A percentile compares a stretch with the other conserved stretches of the same genome.
phyloP scores from a whole-genome alignment of 2,888 invertebrate species.

The Anticlea derivata region DNA sequence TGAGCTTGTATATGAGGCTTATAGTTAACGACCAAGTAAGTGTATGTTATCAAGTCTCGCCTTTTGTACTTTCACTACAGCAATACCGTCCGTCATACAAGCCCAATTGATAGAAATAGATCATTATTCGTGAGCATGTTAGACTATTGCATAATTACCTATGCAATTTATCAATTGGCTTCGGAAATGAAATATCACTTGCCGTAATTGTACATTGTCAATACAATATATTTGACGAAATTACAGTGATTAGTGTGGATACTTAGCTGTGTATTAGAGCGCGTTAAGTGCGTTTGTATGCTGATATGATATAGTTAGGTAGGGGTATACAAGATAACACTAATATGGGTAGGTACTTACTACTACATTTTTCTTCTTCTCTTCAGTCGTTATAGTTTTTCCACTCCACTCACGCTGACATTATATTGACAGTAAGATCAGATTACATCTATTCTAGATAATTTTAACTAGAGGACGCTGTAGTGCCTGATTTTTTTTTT shows the following conservation, averaged over 20 bases:
- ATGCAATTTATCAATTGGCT: conserved; percentile 21
- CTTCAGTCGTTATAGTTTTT: too few relatives aligned
- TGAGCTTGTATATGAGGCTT: too few relatives aligned
- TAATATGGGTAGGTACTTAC: too few relatives aligned
- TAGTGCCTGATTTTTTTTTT: too few relatives aligned
- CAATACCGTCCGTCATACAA: conserved; percentile 10
- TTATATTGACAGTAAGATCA: too few relatives aligned
- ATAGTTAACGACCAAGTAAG: too few relatives aligned
- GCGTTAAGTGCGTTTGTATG: conserved; percentile 1
- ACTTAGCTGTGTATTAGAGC: conserved; percentile 16
- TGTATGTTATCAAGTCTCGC: background rate
- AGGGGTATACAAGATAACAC: too few relatives aligned
- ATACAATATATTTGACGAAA: conserved; percentile 21
- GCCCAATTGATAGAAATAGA: conserved; percentile 23
- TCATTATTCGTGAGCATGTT: conserved; percentile 24
- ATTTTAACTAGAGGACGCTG: too few relatives aligned
- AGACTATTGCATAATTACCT: conserved; percentile 22
- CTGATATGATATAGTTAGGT: too few relatives aligned
- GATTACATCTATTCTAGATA: too few relatives aligned
- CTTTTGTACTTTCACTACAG: conserved; percentile 9
- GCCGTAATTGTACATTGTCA: conserved; percentile 18
- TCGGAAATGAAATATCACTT: conserved; percentile 23
- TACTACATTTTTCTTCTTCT: too few relatives aligned
- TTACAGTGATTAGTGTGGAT: conserved; percentile 20
- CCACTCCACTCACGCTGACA: too few relatives aligned